Conservation (phyloP, 1,140 invertebrate genomes). For the Heliconius nattereri region DNA sequence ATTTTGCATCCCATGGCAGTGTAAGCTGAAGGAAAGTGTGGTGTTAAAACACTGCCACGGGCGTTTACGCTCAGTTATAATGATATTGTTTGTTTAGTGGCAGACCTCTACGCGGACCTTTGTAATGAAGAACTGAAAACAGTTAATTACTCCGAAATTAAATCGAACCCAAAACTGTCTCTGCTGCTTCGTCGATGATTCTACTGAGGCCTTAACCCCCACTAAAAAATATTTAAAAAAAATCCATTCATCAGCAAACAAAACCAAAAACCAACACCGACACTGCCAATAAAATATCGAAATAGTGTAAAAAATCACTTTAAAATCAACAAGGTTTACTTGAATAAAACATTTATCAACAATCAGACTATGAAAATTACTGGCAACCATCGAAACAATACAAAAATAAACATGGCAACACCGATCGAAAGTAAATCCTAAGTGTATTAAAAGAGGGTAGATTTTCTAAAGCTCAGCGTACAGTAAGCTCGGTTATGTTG, state of each 20-base stretch:
- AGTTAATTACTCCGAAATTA: too few species aligned
- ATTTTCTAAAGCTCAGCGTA: neutral
- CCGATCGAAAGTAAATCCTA: neutral
- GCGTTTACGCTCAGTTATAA: too few species aligned
- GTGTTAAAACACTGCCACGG: neutral
- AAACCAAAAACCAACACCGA: neutral
- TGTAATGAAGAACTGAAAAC: too few species aligned
- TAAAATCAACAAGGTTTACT: conserved; percentile 4
- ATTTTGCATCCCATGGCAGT: neutral
- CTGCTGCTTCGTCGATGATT: too few species aligned
- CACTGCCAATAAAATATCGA: conserved; percentile 11
- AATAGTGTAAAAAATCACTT: conserved; percentile 17
- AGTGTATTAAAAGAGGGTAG: neutral
- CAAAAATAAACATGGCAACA: conserved; percentile 30
- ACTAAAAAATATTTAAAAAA: neutral
- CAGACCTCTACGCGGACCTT: neutral
- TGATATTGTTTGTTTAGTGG: too few species aligned
- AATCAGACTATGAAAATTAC: conserved; percentile 38
- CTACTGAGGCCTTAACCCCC: neutral
- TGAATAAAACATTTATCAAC: conserved; percentile 41
- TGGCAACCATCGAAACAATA: conserved; percentile 29
- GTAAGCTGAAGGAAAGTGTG: neutral
- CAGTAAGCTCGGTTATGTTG: conserved; percentile 23
- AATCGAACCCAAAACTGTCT: too few species aligned
- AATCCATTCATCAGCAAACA: neutral